These are phyloP conservation scores for Diuraphis noxia DNA, from an alignment of 1,140 invertebrate species.

Conservation along the genomic window DNA sequence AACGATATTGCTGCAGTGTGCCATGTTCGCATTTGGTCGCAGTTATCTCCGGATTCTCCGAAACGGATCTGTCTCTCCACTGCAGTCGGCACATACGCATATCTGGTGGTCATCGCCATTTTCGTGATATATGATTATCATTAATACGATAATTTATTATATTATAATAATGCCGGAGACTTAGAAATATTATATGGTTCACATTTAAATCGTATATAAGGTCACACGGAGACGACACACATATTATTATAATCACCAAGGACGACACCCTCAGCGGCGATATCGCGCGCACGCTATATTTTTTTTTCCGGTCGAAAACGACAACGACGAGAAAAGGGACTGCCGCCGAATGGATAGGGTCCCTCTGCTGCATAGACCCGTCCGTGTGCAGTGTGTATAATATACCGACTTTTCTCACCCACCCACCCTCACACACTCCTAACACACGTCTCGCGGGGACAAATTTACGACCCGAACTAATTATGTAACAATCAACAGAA, in stretches of 20 bases:
- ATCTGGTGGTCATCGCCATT: neutral
- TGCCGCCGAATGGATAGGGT: neutral
- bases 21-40: neutral
- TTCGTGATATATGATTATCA: neutral
- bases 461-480: constrained; percentile 53
- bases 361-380: neutral
- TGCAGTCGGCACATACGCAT: neutral
- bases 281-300: neutral
- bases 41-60: neutral
- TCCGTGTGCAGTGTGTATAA: neutral
- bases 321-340: constrained; percentile 24
- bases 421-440: neutral
- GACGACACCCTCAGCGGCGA: neutral
- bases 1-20: neutral
- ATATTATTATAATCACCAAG: constrained; percentile 6
- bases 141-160: neutral
- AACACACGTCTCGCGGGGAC: neutral
- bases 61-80: neutral
- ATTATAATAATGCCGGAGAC: neutral
- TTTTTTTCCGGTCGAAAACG: neutral
- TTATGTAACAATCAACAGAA: constrained; percentile 51
- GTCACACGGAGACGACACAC: neutral
- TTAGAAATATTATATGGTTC: neutral
- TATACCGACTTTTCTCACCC: neutral
- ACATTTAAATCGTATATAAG: neutral